Evolutionary conservation across 2,113 vertebrate species (phyloP).

Genomic region (Xiphophorus hellerii): DNA sequence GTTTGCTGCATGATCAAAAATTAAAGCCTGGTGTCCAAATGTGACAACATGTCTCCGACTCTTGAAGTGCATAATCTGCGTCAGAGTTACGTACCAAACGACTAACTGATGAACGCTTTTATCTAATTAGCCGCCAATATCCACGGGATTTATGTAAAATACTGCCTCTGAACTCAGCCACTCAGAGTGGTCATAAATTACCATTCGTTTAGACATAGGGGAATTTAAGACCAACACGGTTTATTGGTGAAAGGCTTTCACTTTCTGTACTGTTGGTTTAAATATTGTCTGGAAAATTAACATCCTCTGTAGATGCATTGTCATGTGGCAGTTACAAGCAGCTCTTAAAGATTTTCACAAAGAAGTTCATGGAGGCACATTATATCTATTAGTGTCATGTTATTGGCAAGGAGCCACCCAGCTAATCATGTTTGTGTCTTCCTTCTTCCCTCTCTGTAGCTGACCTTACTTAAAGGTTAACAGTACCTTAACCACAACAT

Average conservation of each 20-base stretch:
- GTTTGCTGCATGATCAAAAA: neutral
- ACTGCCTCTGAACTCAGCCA: conserved; percentile 5
- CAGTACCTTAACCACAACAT: neutral
- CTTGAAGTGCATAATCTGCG: neutral
- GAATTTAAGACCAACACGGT: conserved; percentile 3
- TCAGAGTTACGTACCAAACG: neutral
- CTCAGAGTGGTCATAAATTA: conserved; percentile 9
- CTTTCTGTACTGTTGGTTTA: conserved; percentile 16
- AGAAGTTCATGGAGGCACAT: conserved; percentile 19
- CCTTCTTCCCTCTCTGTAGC: neutral
- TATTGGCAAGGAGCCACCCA: conserved; percentile 8
- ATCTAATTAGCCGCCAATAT: neutral
- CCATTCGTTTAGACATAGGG: conserved; percentile 10
- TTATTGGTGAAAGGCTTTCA: conserved; percentile 23
- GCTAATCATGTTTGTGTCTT: conserved; percentile 17
- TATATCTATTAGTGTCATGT: neutral
- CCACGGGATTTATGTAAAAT: neutral
- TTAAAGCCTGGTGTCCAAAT: conserved; percentile 11
- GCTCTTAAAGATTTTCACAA: conserved; percentile 32
- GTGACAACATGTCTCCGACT: conserved; percentile 15
- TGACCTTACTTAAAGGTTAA: neutral
- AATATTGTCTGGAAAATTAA: conserved; percentile 18
- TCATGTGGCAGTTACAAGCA: conserved; percentile 15
- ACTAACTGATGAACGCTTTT: neutral
- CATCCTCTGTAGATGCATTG: conserved; percentile 31